These are phyloP conservation scores for Sarcophaga bullata DNA, from an alignment of 1,140 invertebrate genomes.

Conservation along the genomic window DNA sequence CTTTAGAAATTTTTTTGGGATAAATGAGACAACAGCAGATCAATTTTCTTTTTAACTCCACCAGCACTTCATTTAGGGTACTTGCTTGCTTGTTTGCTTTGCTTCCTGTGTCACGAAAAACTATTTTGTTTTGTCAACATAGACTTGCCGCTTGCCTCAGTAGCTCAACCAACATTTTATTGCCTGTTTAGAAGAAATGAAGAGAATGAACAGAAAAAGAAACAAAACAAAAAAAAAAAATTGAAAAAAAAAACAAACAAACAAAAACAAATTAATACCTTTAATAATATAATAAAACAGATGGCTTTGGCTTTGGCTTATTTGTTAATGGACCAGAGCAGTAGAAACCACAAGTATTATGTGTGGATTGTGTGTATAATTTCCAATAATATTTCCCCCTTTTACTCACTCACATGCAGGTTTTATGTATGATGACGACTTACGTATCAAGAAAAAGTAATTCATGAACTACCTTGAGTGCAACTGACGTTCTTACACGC, in stretches of 20 bases:
- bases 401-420: background rate
- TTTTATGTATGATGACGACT: background rate
- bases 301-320: background rate
- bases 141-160: background rate
- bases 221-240: background rate
- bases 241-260: background rate
- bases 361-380: background rate
- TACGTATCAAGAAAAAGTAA: background rate
- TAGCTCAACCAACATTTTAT: background rate
- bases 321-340: background rate
- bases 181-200: too few species aligned
- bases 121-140: constrained; percentile 15
- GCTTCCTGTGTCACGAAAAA: background rate
- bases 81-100: background rate
- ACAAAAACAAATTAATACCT: background rate
- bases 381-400: background rate
- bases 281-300: background rate
- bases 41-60: background rate
- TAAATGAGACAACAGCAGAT: background rate
- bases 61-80: too few species aligned
- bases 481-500: constrained; percentile 20
- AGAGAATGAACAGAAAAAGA: too few species aligned
- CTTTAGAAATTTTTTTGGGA: background rate
- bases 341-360: background rate
- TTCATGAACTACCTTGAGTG: constrained; percentile 8